Conservation (phyloP, 2,113 vertebrate species). For the Loxodonta africana region DNA sequence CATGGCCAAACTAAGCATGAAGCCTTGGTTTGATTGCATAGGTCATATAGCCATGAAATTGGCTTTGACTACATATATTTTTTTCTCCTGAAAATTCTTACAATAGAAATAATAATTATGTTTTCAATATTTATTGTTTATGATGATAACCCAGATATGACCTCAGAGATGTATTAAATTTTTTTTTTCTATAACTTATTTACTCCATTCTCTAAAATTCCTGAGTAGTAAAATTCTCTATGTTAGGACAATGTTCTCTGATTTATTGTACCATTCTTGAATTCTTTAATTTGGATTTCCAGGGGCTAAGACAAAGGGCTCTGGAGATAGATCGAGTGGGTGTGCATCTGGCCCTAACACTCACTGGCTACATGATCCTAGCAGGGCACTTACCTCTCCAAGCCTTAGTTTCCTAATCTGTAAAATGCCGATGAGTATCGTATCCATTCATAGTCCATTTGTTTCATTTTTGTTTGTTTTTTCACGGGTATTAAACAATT, state of each 20-base stretch:
- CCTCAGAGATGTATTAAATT: background rate
- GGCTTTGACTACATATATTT: background rate
- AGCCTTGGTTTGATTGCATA: background rate
- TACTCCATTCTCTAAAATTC: background rate
- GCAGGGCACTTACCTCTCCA: background rate
- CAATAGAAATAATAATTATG: background rate
- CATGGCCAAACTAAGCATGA: background rate
- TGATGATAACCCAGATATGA: background rate
- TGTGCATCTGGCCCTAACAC: background rate
- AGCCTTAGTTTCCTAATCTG: background rate
- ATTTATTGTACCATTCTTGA: background rate
- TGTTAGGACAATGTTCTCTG: background rate
- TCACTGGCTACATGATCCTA: rapidly evolving
- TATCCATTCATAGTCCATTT: background rate
- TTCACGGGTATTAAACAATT: background rate
- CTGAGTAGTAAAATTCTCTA: background rate
- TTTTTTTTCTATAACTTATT: background rate
- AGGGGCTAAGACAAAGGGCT: background rate
- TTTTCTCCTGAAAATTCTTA: background rate
- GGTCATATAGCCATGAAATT: background rate
- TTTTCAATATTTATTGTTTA: constrained; percentile 19
- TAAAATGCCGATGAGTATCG: background rate
- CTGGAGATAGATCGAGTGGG: background rate
- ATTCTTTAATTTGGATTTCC: background rate
- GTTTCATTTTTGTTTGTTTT: background rate